A percentile compares a stretch with the other conserved stretches of the same genome.
Evolutionary conservation across 2,113 vertebrate genomes (phyloP).

Genomic region (Phaetusa simplex): DNA sequence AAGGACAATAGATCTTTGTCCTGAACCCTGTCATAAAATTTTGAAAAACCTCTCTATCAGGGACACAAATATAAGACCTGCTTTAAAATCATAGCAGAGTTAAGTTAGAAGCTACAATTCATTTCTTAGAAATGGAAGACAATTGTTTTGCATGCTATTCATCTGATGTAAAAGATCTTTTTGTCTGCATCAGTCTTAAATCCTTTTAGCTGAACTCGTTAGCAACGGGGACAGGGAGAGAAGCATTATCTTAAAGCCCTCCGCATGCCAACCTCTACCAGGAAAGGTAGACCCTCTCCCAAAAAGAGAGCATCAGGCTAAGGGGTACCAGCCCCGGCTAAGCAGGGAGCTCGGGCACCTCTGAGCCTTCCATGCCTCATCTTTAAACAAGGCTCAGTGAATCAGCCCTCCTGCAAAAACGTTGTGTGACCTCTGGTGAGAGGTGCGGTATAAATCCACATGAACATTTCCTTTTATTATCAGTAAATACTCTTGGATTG

Average conservation of each 20-base stretch:
- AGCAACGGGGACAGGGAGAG: background rate
- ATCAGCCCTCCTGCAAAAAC: conserved; percentile 26
- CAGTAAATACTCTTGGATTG: conserved; percentile 47
- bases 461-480: conserved; percentile 57
- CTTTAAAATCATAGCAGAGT: background rate
- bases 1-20: conserved; percentile 54
- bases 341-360: background rate
- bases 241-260: background rate
- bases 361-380: background rate
- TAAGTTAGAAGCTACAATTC: background rate
- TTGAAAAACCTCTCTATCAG: background rate
- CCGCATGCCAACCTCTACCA: background rate
- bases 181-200: background rate
- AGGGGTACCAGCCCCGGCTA: background rate
- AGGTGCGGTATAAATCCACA: conserved; percentile 1
- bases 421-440: conserved; percentile 8
- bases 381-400: background rate
- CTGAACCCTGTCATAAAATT: conserved; percentile 20
- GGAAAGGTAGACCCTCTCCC: background rate
- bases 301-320: background rate
- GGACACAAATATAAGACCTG: background rate
- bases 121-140: background rate
- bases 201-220: background rate
- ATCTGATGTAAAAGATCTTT: background rate
- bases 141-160: background rate